A percentile compares a stretch with the other conserved stretches of the same genome.
Conservation (phyloP, 2,113 vertebrate species). For the Emydura subglobosa region DNA sequence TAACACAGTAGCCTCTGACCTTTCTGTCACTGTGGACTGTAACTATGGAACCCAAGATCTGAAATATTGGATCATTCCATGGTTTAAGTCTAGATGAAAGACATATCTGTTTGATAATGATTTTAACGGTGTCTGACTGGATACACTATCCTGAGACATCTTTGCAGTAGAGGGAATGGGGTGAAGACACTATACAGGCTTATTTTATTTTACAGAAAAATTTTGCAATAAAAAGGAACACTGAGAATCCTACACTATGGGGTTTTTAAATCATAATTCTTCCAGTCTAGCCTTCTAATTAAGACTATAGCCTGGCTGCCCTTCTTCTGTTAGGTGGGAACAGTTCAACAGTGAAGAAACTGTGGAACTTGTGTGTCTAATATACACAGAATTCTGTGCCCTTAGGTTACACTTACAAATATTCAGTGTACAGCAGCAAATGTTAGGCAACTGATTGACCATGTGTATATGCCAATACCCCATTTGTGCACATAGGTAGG, state of each 20-base stretch:
- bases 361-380: neutral
- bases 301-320: slow-evolving; percentile 10
- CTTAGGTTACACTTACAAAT: neutral
- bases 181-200: neutral
- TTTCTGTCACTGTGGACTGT: slow-evolving; percentile 53
- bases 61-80: slow-evolving; percentile 37
- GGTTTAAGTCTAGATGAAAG: slow-evolving; percentile 60
- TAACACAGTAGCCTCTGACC: slow-evolving; percentile 45
- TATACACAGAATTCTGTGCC: neutral
- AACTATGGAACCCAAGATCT: slow-evolving; percentile 49
- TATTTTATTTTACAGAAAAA: neutral
- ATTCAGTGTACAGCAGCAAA: neutral
- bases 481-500: neutral
- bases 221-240: neutral
- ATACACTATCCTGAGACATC: slow-evolving; percentile 2
- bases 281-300: slow-evolving; percentile 26
- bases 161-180: neutral
- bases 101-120: slow-evolving; percentile 53
- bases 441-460: neutral
- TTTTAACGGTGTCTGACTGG: slow-evolving; percentile 51
- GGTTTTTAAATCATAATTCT: slow-evolving; percentile 22
- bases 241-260: neutral
- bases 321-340: slow-evolving; percentile 4
- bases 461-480: neutral
- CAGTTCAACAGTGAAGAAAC: slow-evolving; percentile 40